Base-by-base conservation (phyloP, 2,888 invertebrate species). In the Zaprionus bogoriensis region DNA sequence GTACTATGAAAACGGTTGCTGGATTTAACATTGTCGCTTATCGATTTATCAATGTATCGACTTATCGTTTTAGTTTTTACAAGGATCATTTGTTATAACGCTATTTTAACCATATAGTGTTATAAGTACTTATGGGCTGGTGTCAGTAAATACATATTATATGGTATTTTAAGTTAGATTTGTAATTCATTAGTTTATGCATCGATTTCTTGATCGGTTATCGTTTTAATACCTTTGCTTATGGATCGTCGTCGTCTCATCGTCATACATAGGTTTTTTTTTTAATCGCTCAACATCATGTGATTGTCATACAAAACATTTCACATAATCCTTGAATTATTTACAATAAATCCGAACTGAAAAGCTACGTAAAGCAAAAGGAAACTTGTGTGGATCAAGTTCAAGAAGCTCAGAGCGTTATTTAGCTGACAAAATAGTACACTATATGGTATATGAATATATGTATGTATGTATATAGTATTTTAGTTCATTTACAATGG, bases 291-390 rank as follows among this genome's bases (percentile, higher is more conserved):
- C 85, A 84, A 87, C 87, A 85, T 89, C 89, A 90, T 90, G 90
- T 91, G 90, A 91, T 91, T 91, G 90, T 91, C 90, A 90, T 91
- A 91, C 90, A 91, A 91, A 91, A 91, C 91, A 90, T 91, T 90
- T 90, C 91, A 91, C 90, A 91, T 90, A 90, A 89, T 87, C 88
- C 87, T 88, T 82, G 82, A 88, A 87, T 87, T 88, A 89, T 88
- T 84, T 90, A 90, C 90, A 90, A 73, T 77, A 81, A 78, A 51
- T 30, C 50, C 12, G 41, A 67, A 82, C 51, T 59, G 6, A 60
- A 66, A 65, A 41, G 44, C 27, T 74, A 84, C 67, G 50, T 64
- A 72, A 65, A 68, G 83, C 77, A 81, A 84, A 81, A 52, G n/a
- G 48, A 80, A 79, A 77, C 62, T 67, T 54, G 41, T 54, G 41